Conservation (phyloP, 2,888 invertebrate species). For the Drepana falcataria region DNA sequence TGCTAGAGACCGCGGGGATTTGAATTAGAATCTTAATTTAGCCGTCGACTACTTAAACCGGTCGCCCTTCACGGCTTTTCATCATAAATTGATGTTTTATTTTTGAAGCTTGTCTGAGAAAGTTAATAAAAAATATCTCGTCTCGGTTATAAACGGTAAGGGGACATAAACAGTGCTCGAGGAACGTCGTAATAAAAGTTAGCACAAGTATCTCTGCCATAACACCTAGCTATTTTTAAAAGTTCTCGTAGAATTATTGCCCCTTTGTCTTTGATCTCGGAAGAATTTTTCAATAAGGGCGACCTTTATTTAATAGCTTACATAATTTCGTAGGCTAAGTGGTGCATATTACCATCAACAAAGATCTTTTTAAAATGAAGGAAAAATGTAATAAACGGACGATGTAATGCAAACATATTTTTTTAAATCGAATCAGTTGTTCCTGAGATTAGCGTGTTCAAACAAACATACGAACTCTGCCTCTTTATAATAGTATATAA, state of each 20-base stretch:
- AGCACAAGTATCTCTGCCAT: slow-evolving; percentile 36
- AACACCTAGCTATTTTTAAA: slow-evolving; percentile 30
- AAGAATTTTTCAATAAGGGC: slow-evolving; percentile 28
- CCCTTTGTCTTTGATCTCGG: slow-evolving; percentile 26
- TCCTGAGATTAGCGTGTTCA: no score
- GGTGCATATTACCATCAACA: neutral
- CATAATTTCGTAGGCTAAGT: slow-evolving; percentile 6
- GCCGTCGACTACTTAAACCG: no score
- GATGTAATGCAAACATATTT: no score
- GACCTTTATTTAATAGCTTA: slow-evolving; percentile 7
- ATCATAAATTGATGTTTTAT: no score
- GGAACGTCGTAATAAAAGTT: slow-evolving; percentile 52
- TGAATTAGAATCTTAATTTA: no score
- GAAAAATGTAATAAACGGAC: no score
- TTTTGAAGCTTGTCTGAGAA: slow-evolving; percentile 27
- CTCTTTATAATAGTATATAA: no score
- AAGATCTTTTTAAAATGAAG: no score
- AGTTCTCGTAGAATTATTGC: slow-evolving; percentile 34
- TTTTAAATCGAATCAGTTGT: no score
- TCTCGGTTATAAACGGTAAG: slow-evolving; percentile 43
- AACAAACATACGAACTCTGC: no score
- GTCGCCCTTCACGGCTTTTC: no score
- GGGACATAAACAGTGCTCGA: slow-evolving; percentile 46
- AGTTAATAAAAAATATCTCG: slow-evolving; percentile 52
- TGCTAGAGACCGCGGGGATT: no score